Base-by-base conservation (phyloP, 2,888 invertebrate genomes). In the Stictocephala bisonia region DNA sequence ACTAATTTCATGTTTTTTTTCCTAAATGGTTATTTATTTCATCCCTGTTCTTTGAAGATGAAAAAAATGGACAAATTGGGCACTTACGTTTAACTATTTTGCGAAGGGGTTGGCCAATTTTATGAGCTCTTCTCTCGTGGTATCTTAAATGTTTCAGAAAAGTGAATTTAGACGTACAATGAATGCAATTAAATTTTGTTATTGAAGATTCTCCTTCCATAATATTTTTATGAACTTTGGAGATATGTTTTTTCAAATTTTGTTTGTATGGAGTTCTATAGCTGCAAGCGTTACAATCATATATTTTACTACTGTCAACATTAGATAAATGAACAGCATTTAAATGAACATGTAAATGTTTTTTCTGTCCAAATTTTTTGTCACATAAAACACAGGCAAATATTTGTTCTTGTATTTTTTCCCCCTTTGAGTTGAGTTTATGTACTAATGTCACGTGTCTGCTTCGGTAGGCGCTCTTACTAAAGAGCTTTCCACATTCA, bases 331-430 rank as follows among this genome's bases (percentile, higher is more conserved):
- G 64, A 22, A 64, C 15, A 6, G 35, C 9, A 35, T 29, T 20
- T 13, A 64, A 13, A 31, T 64, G 64, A 3, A 22, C n/a, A 4
- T 64, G 64, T 7, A 64, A 40, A 11, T 22, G 20, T 3, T 22
- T 31, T 22, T 64, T 64, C 6, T 22, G 31, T 1, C n/a, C 2
- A 31, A 31, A 64, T 7, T 4, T 7, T 20, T 64, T 64, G 11
- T 64, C 64, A 15, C 64, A 64, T 2, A 64, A 20, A 2, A 64
- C 64, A 35, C 64, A 64, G 13, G 64, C 31, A 11, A 15, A 64
- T 31, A 15, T 29, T 15, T 3, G 3, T 31, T 35, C 6, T 1
- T 29, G 22, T 18, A 29, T 40, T 9, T 64, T 11, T 35, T 15
- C 29, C n/a, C 24, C 53, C 15, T 29, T 64, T 35, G 27, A n/a